Evolutionary conservation across 2,113 vertebrate genomes (phyloP).

Genomic region (Morone chrysops): DNA sequence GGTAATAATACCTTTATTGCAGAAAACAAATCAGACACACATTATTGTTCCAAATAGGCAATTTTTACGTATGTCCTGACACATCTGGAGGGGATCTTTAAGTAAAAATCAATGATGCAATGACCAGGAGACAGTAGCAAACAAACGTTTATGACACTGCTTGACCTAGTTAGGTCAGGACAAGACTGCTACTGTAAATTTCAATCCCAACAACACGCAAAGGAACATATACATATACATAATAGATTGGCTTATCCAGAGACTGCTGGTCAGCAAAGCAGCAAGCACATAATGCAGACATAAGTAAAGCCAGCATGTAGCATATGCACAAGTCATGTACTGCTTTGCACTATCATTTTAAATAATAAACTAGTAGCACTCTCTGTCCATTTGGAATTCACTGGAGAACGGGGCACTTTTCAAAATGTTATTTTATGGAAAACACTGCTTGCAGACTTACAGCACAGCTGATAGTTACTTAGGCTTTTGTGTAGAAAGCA

Average conservation of each 20-base stretch:
- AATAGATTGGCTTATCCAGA: conserved; percentile 28
- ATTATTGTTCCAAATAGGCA: too few relatives aligned
- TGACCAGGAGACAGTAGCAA: background rate
- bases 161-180: background rate
- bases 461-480: background rate
- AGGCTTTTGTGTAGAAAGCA: background rate
- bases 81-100: too few relatives aligned
- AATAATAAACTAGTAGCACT: conserved; percentile 45
- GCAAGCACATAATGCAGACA: background rate
- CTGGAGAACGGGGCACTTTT: conserved; percentile 2
- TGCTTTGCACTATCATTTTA: conserved; percentile 21
- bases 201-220: background rate
- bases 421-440: background rate
- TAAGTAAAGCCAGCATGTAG: background rate
- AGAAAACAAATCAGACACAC: too few relatives aligned
- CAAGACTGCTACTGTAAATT: background rate
- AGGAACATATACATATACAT: conserved; percentile 34
- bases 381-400: conserved; percentile 36
- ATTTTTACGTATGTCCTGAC: too few relatives aligned
- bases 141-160: background rate
- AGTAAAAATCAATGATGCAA: background rate
- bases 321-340: conserved; percentile 51
- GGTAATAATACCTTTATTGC: too few relatives aligned
- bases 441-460: background rate
- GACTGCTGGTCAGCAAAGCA: conserved; percentile 31